Conservation (phyloP, 30 jellyfish, hydroid and myxozoan species). For the Turritopsis rubra region DNA sequence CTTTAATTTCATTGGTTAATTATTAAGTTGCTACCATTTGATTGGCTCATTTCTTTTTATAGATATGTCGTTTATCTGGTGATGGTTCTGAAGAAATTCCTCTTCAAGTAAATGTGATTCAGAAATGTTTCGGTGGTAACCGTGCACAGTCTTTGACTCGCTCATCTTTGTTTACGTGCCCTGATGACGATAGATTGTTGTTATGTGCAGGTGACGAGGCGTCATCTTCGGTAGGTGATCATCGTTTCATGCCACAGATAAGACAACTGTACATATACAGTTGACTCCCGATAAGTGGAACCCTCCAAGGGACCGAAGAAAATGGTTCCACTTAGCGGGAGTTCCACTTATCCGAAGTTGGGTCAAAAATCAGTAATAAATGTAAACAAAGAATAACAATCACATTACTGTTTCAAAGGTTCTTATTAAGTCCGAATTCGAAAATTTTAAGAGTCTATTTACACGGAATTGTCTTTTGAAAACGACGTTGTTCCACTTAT, state of each 20-base stretch:
- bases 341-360: no score
- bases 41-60: neutral
- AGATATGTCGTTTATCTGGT: conserved; percentile 31
- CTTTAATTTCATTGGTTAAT: neutral
- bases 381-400: no score
- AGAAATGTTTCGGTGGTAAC: conserved; percentile 70
- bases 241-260: neutral
- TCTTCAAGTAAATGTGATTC: conserved; percentile 22
- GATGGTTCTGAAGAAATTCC: conserved; percentile 30
- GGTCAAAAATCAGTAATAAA: no score
- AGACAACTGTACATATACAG: no score
- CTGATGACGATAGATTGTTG: conserved; percentile 43
- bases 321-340: no score
- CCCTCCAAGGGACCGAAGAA: no score
- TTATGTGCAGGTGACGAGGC: conserved; percentile 94
- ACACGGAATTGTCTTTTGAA: no score
- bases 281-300: no score
- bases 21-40: neutral
- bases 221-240: conserved; percentile 58
- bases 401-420: no score
- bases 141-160: conserved; percentile 67
- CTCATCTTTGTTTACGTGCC: conserved; percentile 49
- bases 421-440: no score
- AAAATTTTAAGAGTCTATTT: no score
- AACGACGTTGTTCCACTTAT: no score